Base-by-base conservation (phyloP, 2,113 vertebrate species). In the Thomomys bottae region DNA sequence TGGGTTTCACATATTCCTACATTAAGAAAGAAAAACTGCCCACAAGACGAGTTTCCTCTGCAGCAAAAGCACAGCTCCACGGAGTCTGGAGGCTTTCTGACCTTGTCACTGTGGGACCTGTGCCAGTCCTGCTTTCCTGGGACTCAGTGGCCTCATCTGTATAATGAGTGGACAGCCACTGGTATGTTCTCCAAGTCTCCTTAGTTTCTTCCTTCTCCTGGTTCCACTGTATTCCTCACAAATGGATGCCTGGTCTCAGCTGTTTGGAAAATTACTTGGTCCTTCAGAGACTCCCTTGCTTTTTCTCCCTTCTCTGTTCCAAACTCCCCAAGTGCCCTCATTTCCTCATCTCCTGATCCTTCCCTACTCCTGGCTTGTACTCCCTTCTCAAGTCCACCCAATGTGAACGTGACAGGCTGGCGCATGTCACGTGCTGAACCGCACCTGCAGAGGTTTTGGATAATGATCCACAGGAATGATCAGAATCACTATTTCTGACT, bases 371-470 rank as follows among this genome's bases (percentile, higher is more conserved):
- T 67, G 21, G 67, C 28, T 54, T 80, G 61, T 75, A 67, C 20
- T 17, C 10, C 7, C 9, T 73, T 2, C 54, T 42, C 42, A 59
- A 63, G 40, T 49, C n/a, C 57, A 5, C 79, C 57, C 42, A 66
- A 84, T n/a, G 21, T 14, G 49, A 81, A 42, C 42, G 3, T 8
- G 72, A 61, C 42, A 67, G 40, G 64, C 14, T n/a, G 77, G 14
- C 40, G 30, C 42, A 34, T 15, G 26, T 6, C 0, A 3, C 1
- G 0, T 21, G 42, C 64, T 34, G 24, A 73, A 6, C 34, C 95
- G 34, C 70, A 99, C 99, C 99, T 99, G 99, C 96, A 99, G 82
- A 0, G 98, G 96, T 73, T 99, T 99, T 0, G 99, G 99, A 92
- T 98, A 97, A 91, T 98, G 98, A 92, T 99, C 99, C n/a, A 99